phyloP scores from a whole-genome alignment of 1,140 invertebrate genomes.

The Radopholus similis region DNA sequence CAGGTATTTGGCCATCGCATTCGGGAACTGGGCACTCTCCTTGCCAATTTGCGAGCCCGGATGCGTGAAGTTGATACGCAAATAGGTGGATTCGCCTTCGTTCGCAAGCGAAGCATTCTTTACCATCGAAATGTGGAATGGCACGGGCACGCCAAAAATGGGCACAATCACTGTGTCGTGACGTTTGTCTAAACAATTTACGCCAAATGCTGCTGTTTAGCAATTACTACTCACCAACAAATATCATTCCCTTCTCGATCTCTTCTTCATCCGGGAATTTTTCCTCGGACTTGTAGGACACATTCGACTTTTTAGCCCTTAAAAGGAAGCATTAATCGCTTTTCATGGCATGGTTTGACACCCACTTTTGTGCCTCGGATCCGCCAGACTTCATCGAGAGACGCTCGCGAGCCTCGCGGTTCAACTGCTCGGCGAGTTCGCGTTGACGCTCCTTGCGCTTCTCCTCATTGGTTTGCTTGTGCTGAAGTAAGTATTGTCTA shows the following conservation, averaged over 20 bases:
- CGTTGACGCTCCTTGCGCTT: conserved; percentile 94
- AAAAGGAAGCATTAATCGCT: conserved; percentile 1
- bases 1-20: conserved; percentile 90
- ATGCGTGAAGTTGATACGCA: conserved; percentile 97
- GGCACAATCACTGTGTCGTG: conserved; percentile 96
- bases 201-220: conserved; percentile 5
- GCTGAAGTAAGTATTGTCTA: conserved; percentile 20
- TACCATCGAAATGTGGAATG: conserved; percentile 96
- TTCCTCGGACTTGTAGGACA: conserved; percentile 86
- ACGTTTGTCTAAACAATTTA: conserved; percentile 75
- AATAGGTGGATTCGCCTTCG: conserved; percentile 97
- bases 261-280: conserved; percentile 86
- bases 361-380: conserved; percentile 80
- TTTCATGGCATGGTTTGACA: background rate
- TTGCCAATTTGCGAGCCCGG: conserved; percentile 86
- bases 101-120: conserved; percentile 66
- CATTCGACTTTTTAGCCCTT: conserved; percentile 75
- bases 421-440: conserved; percentile 82
- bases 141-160: conserved; percentile 87
- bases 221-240: conserved; percentile 72
- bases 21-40: conserved; percentile 81
- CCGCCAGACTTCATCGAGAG: conserved; percentile 76
- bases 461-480: conserved; percentile 91
- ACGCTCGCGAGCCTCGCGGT: conserved; percentile 84
- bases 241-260: conserved; percentile 87